Base-by-base conservation (phyloP, 2,797 vertebrate species). In the Gambelia wislizenii region DNA sequence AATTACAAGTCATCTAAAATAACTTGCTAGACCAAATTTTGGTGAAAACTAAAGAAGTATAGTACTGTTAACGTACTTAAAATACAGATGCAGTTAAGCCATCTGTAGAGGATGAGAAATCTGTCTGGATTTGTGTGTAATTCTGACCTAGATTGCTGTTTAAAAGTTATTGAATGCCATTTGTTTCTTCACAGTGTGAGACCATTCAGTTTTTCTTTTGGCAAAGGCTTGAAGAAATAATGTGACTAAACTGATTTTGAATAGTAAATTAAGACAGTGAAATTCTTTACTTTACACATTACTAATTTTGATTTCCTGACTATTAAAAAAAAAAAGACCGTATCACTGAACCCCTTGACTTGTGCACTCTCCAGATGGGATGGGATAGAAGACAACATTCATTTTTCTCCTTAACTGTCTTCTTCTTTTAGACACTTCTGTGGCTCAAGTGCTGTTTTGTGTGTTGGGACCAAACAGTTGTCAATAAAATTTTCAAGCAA, bases 401-500 rank as follows among this genome's bases (percentile, higher is more conserved):
- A 30, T 36, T 84, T 89, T 93, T 94, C 94, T 96, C 96, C 95
- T 95, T 93, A 91, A 94, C 93, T 94, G 94, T 96, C 95, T 95
- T 92, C 94, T 96, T 96, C 94, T 92, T 97, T 97, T 94, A 92
- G 95, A 96, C 95, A 96, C 86, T 94, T 96, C 95, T 97, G 96
- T 96, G 97, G 95, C 96, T 97, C 95, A 97, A 97, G 96, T 97
- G 96, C 96, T 97, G 96, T 96, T 97, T 96, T 97, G 97, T 98
- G 97, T 98, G 96, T 98, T 98, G 97, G 98, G 98, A 99, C 98
- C 98, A 98, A 98, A 97, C 96, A 92, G 97, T 98, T 98, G 96
- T 98, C 97, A 99, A 98, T 99, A 99, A 99, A 99, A 96, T 97
- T 98, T 98, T 98, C 94, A 96, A 97, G 97, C 98, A 98, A 98